Conservation (phyloP, 2,797 vertebrate genomes). For the Hydrophis major region DNA sequence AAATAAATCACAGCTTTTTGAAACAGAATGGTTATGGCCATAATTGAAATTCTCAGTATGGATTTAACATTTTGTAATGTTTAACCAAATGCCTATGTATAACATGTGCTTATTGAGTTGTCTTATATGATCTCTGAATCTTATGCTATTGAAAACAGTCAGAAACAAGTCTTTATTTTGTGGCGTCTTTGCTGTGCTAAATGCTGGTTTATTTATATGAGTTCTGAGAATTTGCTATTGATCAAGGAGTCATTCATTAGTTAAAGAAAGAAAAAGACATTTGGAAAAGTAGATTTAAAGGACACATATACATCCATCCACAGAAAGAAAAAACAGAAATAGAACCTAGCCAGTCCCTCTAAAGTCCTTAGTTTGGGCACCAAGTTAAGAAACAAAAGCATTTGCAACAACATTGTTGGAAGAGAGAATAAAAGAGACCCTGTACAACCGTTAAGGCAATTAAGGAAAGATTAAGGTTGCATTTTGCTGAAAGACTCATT, state of each 20-base stretch:
- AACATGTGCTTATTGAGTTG: slow-evolving; percentile 4
- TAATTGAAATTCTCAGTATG: slow-evolving; percentile 24
- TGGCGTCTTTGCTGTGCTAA: slow-evolving; percentile 5
- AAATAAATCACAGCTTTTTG: background rate
- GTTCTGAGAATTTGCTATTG: slow-evolving; percentile 46
- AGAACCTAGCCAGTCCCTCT: slow-evolving; percentile 62
- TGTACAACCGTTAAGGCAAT: slow-evolving; percentile 76
- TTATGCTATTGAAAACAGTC: slow-evolving; percentile 2
- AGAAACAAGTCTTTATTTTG: slow-evolving; percentile 8
- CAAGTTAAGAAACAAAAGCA: slow-evolving; percentile 76
- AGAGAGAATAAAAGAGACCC: slow-evolving; percentile 69
- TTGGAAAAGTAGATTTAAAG: slow-evolving; percentile 54
- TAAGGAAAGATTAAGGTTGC: slow-evolving; percentile 79
- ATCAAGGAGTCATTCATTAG: slow-evolving; percentile 42
- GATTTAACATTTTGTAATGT: slow-evolving; percentile 20
- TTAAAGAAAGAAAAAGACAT: slow-evolving; percentile 45
- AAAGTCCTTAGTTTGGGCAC: slow-evolving; percentile 61
- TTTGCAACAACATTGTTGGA: slow-evolving; percentile 70
- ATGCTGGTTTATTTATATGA: slow-evolving; percentile 54
- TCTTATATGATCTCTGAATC: slow-evolving; percentile 19
- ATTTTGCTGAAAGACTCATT: slow-evolving; percentile 73
- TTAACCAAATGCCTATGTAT: slow-evolving; percentile 7
- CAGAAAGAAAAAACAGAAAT: slow-evolving; percentile 53
- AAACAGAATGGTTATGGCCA: background rate
- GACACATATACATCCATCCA: slow-evolving; percentile 33